A percentile compares a stretch with the other conserved stretches of the same genome.
Conservation (phyloP, 2,113 vertebrate species). For the Xenotilapia leptura region DNA sequence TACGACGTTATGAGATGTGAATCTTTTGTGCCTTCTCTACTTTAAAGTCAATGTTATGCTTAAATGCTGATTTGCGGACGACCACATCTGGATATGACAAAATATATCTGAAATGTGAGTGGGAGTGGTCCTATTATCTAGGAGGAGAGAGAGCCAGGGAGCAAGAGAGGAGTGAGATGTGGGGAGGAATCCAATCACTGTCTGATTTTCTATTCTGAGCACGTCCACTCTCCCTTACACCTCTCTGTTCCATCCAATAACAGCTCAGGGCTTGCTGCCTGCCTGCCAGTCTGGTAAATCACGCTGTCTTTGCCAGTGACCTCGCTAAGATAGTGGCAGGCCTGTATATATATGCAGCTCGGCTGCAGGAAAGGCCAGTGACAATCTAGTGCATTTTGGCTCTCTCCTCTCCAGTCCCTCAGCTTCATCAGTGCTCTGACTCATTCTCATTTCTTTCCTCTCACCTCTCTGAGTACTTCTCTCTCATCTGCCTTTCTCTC, state of each 20-base stretch:
- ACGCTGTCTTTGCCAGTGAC: slow-evolving; percentile 62
- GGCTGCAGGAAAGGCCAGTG: slow-evolving; percentile 41
- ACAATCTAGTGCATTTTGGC: slow-evolving; percentile 50
- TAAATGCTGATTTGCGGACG: background rate
- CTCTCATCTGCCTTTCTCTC: slow-evolving; percentile 55
- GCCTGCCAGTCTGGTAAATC: slow-evolving; percentile 66
- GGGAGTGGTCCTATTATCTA: slow-evolving; percentile 52
- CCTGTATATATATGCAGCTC: slow-evolving; percentile 12
- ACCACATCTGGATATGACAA: slow-evolving; percentile 21
- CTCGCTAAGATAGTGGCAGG: slow-evolving; percentile 53
- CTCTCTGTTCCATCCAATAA: slow-evolving; percentile 63
- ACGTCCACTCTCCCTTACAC: slow-evolving; percentile 56
- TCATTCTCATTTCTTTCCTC: slow-evolving; percentile 58
- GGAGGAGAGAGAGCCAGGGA: slow-evolving; percentile 21
- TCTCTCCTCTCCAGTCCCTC: slow-evolving; percentile 33
- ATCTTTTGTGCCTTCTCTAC: background rate
- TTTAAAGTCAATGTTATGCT: background rate
- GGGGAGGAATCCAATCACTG: slow-evolving; percentile 63
- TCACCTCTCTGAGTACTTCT: slow-evolving; percentile 47
- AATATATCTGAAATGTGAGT: slow-evolving; percentile 48
- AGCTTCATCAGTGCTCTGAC: slow-evolving; percentile 54
- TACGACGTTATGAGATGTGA: background rate
- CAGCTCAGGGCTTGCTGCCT: slow-evolving; percentile 53
- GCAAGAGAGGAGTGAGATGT: slow-evolving; percentile 48
- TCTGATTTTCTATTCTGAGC: slow-evolving; percentile 64